phyloP scores from a whole-genome alignment of 2,797 vertebrate genomes.

The Morus bassanus region DNA sequence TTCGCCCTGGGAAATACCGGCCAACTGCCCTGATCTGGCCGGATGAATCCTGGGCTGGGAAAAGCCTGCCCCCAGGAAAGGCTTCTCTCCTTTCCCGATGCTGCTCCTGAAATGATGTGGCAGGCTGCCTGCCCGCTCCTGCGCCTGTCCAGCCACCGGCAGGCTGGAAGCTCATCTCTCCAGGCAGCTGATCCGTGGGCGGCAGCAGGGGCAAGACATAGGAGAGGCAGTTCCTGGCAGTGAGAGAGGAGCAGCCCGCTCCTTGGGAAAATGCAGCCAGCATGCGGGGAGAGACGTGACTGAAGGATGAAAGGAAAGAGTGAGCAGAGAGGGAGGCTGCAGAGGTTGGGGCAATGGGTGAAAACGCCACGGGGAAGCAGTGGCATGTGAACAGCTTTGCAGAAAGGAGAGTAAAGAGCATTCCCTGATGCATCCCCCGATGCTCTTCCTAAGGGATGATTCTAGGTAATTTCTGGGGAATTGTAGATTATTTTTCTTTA shows the following conservation, averaged over 20 bases:
- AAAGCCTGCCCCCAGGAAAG: background rate
- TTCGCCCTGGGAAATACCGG: background rate
- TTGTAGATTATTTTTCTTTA: background rate
- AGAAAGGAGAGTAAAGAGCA: background rate
- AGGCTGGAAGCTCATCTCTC: background rate
- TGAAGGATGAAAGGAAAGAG: background rate
- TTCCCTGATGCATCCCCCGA: background rate
- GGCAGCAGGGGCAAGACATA: background rate
- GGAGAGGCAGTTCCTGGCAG: background rate
- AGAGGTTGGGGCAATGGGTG: background rate
- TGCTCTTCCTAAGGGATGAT: background rate
- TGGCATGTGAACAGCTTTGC: background rate
- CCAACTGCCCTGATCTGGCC: background rate
- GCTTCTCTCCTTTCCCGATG: background rate
- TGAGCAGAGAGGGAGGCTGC: background rate
- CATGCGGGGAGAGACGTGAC: rapidly evolving
- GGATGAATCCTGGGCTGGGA: background rate
- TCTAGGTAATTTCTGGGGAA: background rate
- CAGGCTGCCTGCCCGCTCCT: background rate
- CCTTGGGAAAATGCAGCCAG: background rate
- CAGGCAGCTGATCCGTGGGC: background rate
- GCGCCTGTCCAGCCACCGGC: background rate
- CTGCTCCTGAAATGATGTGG: background rate
- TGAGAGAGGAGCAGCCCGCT: background rate
- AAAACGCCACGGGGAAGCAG: rapidly evolving